phyloP scores from a whole-genome alignment of 2,113 vertebrate genomes.

The Litocranius walleri region DNA sequence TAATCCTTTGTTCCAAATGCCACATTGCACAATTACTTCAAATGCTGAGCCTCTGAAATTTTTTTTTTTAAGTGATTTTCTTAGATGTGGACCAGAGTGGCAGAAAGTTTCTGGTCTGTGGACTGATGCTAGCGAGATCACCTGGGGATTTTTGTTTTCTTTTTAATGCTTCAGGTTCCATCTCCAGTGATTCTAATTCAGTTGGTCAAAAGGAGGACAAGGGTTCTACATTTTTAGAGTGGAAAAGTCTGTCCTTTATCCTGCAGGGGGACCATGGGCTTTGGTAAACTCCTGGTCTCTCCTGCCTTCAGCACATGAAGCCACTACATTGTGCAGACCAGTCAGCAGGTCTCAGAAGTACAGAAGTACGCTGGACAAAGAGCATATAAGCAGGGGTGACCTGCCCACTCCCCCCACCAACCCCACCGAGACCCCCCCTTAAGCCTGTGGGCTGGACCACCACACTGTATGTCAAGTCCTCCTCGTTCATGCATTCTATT shows the following conservation, averaged over 20 bases:
- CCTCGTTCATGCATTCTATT: not conserved
- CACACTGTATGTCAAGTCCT: not conserved
- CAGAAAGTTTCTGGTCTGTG: not conserved
- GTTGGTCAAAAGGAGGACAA: not conserved
- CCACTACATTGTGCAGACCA: not conserved
- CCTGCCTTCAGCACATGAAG: not conserved
- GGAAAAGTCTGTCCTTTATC: not conserved
- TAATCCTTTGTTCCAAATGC: not conserved
- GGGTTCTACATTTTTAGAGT: not conserved
- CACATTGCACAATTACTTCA: not conserved
- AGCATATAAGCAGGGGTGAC: not conserved
- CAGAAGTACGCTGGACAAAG: not conserved
- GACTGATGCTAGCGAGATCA: not conserved
- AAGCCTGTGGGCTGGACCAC: not conserved
- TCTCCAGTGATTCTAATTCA: not conserved
- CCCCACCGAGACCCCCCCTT: not conserved
- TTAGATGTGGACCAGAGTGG: not conserved
- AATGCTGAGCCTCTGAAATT: not conserved
- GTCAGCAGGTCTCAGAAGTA: not conserved
- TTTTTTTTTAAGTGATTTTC: not conserved
- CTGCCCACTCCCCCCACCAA: not conserved
- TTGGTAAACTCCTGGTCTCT: not conserved
- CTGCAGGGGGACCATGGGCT: not conserved
- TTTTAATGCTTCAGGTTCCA: not conserved
- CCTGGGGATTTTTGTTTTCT: not conserved